Evolutionary conservation across 1,140 invertebrate species (phyloP).

Genomic region (Solenopsis fugax): DNA sequence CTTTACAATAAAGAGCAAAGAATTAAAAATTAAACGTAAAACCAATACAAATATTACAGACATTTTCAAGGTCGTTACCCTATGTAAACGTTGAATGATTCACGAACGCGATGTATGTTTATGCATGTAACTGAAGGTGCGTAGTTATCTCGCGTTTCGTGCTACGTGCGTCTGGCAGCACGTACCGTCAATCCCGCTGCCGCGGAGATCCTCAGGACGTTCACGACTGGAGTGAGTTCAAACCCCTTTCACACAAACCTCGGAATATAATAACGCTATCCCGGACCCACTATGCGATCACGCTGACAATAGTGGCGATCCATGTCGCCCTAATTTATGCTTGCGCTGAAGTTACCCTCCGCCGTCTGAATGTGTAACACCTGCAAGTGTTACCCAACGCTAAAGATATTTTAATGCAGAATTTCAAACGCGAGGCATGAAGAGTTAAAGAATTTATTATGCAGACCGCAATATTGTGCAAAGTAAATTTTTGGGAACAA

Average conservation of each 20-base stretch:
- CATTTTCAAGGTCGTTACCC: slow-evolving; percentile 4
- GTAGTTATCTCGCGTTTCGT: slow-evolving; percentile 73
- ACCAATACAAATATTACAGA: background rate
- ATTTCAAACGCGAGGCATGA: background rate
- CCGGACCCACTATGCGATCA: slow-evolving; percentile 11
- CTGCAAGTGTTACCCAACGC: background rate
- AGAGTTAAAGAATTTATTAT: background rate
- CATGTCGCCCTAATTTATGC: slow-evolving; percentile 30
- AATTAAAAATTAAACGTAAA: background rate
- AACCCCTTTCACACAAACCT: slow-evolving; percentile 50
- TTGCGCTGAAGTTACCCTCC: background rate
- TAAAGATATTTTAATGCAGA: background rate
- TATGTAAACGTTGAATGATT: slow-evolving; percentile 47
- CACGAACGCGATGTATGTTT: slow-evolving; percentile 46
- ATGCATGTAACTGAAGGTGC: slow-evolving; percentile 62
- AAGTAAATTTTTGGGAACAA: background rate
- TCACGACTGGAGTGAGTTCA: slow-evolving; percentile 16
- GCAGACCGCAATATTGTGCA: background rate
- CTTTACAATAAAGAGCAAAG: background rate
- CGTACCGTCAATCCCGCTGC: slow-evolving; percentile 69
- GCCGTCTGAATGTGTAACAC: too few relatives aligned
- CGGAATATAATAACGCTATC: slow-evolving; percentile 63
- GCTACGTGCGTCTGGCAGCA: slow-evolving; percentile 72
- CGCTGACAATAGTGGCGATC: slow-evolving; percentile 36
- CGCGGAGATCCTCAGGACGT: slow-evolving; percentile 70